Percentiles rank a stretch among this genome's conserved stretches.
These are phyloP conservation scores for Montipora capricornis DNA, from an alignment of 64 coral and sea anemone species.

Conservation along the genomic window DNA sequence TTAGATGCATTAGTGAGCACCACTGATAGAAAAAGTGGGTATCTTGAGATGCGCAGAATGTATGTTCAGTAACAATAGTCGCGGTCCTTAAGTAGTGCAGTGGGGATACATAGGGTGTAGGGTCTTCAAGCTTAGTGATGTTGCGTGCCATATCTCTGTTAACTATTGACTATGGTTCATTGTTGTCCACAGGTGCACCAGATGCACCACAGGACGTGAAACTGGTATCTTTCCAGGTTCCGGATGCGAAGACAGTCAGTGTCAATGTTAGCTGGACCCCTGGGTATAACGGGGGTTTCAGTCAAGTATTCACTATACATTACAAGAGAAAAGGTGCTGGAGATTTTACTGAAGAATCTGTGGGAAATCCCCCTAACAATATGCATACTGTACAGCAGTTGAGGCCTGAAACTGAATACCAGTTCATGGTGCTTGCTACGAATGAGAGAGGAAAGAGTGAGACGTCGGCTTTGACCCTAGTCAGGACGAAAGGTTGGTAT, in stretches of 20 bases:
- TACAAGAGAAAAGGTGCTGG: conserved; percentile 35
- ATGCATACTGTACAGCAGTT: conserved; percentile 54
- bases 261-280: conserved; percentile 89
- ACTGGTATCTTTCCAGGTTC: conserved; percentile 5
- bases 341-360: not conserved
- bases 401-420: conserved; percentile 60
- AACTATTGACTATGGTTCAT: not conserved
- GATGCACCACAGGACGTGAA: conserved; percentile 75
- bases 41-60: too few relatives aligned
- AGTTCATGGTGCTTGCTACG: conserved; percentile 64
- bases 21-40: too few relatives aligned
- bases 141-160: too few relatives aligned
- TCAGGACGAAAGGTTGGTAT: conserved; percentile 66
- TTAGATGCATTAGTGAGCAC: too few relatives aligned
- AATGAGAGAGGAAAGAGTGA: conserved; percentile 56
- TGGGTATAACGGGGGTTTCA: conserved; percentile 75
- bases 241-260: conserved; percentile 57
- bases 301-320: conserved; percentile 69
- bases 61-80: too few relatives aligned
- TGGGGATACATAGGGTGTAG: too few relatives aligned
- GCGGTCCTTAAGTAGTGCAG: too few relatives aligned
- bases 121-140: too few relatives aligned
- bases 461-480: not conserved
- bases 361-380: conserved; percentile 40
- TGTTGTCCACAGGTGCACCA: conserved; percentile 54